Evolutionary conservation across 2,888 invertebrate genomes (phyloP).

Genomic region (Lasioglossum zephyrum): DNA sequence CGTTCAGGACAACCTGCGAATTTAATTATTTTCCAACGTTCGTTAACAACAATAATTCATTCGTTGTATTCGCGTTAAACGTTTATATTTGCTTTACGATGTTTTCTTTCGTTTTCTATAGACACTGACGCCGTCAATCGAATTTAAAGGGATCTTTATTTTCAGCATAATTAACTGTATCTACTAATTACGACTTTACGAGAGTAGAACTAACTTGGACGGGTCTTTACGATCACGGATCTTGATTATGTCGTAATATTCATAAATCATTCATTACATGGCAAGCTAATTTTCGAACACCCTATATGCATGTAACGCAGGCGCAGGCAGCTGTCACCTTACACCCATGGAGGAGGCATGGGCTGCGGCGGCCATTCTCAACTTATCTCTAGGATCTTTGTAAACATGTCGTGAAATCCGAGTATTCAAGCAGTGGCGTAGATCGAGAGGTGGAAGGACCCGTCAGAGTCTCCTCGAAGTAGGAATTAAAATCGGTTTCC

Average conservation of each 20-base stretch:
- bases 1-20: not conserved
- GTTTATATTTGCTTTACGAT: not conserved
- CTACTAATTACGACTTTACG: not conserved
- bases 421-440: conserved; percentile 84
- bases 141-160: not conserved
- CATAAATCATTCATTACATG: conserved; percentile 40
- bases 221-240: not conserved
- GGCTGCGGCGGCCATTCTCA: conserved; percentile 83
- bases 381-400: conserved; percentile 85
- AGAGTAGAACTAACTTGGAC: not conserved
- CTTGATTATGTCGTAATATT: conserved; percentile 27
- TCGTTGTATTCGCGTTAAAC: not conserved
- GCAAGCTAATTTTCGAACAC: conserved; percentile 66
- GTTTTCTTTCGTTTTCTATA: not conserved
- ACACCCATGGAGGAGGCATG: conserved; percentile 82
- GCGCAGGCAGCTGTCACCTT: conserved; percentile 84
- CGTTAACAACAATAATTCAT: not conserved
- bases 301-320: conserved; percentile 77
- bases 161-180: not conserved
- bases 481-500: conserved; percentile 71
- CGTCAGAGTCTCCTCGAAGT: conserved; percentile 53
- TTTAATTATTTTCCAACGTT: not conserved
- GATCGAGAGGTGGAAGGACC: conserved; percentile 75
- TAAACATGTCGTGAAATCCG: conserved; percentile 85
- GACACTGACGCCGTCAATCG: not conserved